Evolutionary conservation across 2,888 invertebrate species (phyloP), one percentile per base, ranked within the genome.

Genomic region (Harpagoxenus sublaevis): DNA sequence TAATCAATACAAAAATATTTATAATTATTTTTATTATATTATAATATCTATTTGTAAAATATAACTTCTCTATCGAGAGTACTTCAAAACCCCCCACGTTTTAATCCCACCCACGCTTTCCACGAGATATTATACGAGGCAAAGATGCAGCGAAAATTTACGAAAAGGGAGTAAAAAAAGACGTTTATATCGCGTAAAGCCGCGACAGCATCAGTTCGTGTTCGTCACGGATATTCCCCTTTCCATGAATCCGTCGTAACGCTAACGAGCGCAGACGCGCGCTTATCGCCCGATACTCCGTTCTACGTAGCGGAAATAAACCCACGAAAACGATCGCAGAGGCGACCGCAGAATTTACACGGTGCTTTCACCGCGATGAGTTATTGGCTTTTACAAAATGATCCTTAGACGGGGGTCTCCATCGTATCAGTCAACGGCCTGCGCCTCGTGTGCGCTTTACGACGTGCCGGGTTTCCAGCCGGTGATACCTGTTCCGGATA

Each of bases 341-440:
- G 75, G 84, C 73, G 73, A 63, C 68, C 45, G 77, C 84, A 77
- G 70, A 85, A 88, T 88, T 88, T 89, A 87, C 82, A 85, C 81
- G 73, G 77, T 55, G 87, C 87, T 88, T 84, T 65, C 63, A 63
- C 89, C 62, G 53, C 85, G 77, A 87, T 89, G 87, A 89, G 55
- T 87, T 89, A 89, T 89, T 87, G 85, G 89, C 85, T 87, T 87
- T 87, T 77, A 87, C 71, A 65, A 89, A 89, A 88, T 87, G 85
- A 87, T 88, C 73, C 65, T 84, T 74, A 28, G 65, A 71, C 53
- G 45, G 74, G 35, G 55, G 48, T 78, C 63, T n/a, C 65, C 31
- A 63, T 74, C 73, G 53, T 68, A 53, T 53, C 82, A 81, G 70
- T 85, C 84, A 77, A 87, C 79, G 77, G 81, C 60, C 75, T 65